A percentile compares a stretch with the other conserved stretches of the same genome.
These are phyloP conservation scores for Hydrotaea cyrtoneurina DNA, from an alignment of 2,888 invertebrate genomes.

Conservation along the genomic window DNA sequence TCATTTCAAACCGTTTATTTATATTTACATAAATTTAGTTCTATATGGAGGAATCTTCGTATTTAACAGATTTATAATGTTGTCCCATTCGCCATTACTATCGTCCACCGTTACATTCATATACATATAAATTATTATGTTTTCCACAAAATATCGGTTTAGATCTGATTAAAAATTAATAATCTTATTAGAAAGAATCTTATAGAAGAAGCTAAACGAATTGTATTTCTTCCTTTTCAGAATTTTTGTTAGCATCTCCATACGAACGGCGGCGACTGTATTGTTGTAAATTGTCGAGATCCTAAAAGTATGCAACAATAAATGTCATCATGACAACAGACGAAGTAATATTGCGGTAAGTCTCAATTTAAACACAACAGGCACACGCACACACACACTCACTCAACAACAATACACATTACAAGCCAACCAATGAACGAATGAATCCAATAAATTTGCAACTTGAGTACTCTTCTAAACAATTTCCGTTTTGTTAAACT, in stretches of 20 bases:
- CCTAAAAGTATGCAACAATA: slow-evolving; percentile 68
- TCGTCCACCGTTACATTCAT: no score
- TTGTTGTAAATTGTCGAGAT: slow-evolving; percentile 46
- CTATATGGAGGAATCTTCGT: no score
- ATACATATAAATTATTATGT: no score
- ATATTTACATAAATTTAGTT: background rate
- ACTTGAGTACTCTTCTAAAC: slow-evolving; percentile 4
- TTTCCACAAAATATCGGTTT: no score
- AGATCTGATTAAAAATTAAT: no score
- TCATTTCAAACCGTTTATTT: background rate
- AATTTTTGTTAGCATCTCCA: slow-evolving; percentile 36
- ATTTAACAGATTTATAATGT: no score
- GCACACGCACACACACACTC: background rate
- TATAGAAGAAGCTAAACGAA: no score
- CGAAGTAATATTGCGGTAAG: slow-evolving; percentile 71
- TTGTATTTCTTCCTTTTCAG: slow-evolving; percentile 30
- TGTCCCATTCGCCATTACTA: no score
- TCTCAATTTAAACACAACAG: slow-evolving; percentile 40
- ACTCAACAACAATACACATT: slow-evolving; percentile 21
- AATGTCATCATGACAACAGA: slow-evolving; percentile 70
- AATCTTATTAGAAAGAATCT: no score
- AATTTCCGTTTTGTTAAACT: slow-evolving; percentile 11
- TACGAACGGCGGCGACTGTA: slow-evolving; percentile 40
- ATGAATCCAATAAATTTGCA: slow-evolving; percentile 38
- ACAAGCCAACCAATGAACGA: background rate